Conservation (phyloP, 2,888 invertebrate genomes). For the Perithous albicinctus region DNA sequence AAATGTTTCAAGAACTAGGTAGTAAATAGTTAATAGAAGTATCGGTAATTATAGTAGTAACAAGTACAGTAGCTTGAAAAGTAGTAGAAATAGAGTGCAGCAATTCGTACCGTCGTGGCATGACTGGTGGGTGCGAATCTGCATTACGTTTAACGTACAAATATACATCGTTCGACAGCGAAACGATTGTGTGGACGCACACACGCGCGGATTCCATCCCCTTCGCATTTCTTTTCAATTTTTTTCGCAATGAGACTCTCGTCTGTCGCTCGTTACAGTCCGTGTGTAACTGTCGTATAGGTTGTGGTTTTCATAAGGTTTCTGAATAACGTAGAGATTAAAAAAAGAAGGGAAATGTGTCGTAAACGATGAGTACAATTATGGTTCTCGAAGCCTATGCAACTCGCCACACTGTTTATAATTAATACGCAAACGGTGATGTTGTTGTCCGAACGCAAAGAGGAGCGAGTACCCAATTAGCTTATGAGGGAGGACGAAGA, state of each 20-base stretch:
- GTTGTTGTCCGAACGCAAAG: conserved; percentile 32
- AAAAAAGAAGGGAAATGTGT: background rate
- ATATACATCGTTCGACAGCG: background rate
- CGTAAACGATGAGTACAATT: background rate
- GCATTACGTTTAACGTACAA: conserved; percentile 58
- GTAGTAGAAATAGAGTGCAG: conserved; percentile 41
- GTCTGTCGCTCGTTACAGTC: background rate
- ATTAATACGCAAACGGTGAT: conserved; percentile 16
- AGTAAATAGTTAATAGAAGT: conserved; percentile 2
- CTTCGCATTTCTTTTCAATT: conserved; percentile 2
- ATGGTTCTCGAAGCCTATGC: conserved; percentile 26
- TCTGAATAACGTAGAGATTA: background rate
- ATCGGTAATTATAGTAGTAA: background rate
- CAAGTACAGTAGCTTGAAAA: conserved; percentile 7
- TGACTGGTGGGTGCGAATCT: conserved; percentile 68
- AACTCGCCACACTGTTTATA: conserved; percentile 23
- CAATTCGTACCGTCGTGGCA: conserved; percentile 62
- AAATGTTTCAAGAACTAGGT: background rate
- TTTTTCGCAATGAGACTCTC: background rate
- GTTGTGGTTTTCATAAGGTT: background rate
- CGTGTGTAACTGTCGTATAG: background rate
- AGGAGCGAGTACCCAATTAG: conserved; percentile 6
- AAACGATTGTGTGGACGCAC: conserved; percentile 9
- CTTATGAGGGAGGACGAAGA: background rate
- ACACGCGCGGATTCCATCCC: background rate